A percentile compares a stretch with the other conserved stretches of the same genome.
These are phyloP conservation scores for Colaptes auratus DNA, from an alignment of 2,113 vertebrate genomes.

Conservation along the genomic window DNA sequence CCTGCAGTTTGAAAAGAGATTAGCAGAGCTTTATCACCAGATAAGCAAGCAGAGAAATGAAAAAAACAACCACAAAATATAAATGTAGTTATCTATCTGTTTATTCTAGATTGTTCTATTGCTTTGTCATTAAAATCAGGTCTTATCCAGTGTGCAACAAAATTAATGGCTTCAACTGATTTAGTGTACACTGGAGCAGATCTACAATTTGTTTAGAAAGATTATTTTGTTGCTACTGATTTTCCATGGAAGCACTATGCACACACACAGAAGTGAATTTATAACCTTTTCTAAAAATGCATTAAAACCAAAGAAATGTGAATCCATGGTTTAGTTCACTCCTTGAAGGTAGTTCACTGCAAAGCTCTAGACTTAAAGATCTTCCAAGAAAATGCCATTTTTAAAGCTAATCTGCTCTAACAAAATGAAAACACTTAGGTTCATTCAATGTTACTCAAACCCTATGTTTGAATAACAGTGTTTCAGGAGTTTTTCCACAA, in stretches of 20 bases:
- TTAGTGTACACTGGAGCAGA: background rate
- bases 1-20: background rate
- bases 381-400: background rate
- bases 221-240: background rate
- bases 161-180: background rate
- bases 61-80: background rate
- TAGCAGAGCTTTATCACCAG: background rate
- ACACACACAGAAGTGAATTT: background rate
- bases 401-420: background rate
- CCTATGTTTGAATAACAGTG: background rate
- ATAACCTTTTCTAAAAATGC: background rate
- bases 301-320: background rate
- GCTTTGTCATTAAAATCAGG: background rate
- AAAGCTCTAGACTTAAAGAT: background rate
- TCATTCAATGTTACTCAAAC: background rate
- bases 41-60: background rate
- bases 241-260: background rate
- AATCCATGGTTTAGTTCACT: background rate
- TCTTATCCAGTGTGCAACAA: background rate
- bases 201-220: background rate
- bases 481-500: background rate
- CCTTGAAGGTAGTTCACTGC: background rate
- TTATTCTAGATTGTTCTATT: background rate
- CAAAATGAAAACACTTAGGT: background rate
- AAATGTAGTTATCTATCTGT: background rate